Percentiles rank a stretch among this genome's conserved stretches.
Evolutionary conservation across 1,140 invertebrate species (phyloP).

Genomic region (Gerris buenoi): DNA sequence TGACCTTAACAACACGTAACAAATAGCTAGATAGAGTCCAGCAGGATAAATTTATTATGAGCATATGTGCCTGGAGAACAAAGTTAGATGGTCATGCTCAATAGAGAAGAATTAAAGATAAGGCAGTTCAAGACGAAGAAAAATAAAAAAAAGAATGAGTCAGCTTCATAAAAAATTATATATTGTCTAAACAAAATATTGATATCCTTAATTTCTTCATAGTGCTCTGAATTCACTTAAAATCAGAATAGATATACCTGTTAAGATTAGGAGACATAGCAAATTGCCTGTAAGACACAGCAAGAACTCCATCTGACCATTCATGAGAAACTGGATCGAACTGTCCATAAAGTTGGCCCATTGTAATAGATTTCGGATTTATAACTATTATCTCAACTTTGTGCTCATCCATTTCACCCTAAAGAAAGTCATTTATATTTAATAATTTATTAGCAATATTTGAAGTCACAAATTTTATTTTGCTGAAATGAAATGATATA

Average conservation of each 20-base stretch:
- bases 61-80: no score
- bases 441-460: no score
- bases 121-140: no score
- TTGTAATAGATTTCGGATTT: slow-evolving; percentile 90
- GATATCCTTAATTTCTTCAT: neutral
- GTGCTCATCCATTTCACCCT: slow-evolving; percentile 66
- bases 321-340: slow-evolving; percentile 90
- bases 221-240: neutral
- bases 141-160: neutral
- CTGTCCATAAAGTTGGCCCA: slow-evolving; percentile 89
- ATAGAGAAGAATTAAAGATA: no score
- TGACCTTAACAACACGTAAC: no score
- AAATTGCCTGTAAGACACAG: slow-evolving; percentile 79
- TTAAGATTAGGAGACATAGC: slow-evolving; percentile 62
- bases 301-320: slow-evolving; percentile 84
- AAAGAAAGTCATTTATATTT: no score
- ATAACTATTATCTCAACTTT: slow-evolving; percentile 80
- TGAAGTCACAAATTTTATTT: no score
- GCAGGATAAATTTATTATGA: no score
- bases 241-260: slow-evolving; percentile 30
- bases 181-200: neutral
- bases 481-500: no score
- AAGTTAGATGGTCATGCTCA: no score
- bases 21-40: no score
- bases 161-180: neutral